Evolutionary conservation across 1,140 invertebrate species (phyloP), one percentile per base, ranked within the genome.

Genomic region (Cylas formicarius): DNA sequence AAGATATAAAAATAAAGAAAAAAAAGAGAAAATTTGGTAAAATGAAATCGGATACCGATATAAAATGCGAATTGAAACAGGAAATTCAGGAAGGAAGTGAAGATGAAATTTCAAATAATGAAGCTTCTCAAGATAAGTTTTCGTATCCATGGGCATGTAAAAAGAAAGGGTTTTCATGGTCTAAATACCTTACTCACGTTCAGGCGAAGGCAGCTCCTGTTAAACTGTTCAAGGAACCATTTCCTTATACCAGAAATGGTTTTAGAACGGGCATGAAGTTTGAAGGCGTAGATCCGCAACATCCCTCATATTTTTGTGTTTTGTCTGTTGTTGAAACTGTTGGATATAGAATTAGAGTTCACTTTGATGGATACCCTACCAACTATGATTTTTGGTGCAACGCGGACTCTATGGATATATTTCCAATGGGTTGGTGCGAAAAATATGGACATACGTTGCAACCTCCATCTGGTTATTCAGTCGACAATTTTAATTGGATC

Each of bases 371-470:
- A 2, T 96, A 86, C 66, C 78, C 85, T 0, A 84, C 86, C 47
- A 78, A 81, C 60, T 90, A 90, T 64, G 90, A 97, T 68, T 97
- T 91, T 66, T 97, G 92, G 92, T 78, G 84, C 8, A 93, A 95
- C 69, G 84, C 85, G 0, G 86, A 96, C 62, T 91, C 85, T 1
- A 75, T 80, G 53, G 84, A 92, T 61, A 88, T 97, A 23, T 97
- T 97, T 66, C 90, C 88, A 5, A 76, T 81, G 23, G 90, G 91
- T n/a, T 97, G 89, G 86, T 91, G 90, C 60, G 85, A 90, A 52
- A 82, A 83, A 59, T 86, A 86, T 52, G 73, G 75, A 3, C 80
- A 86, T 18, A 63, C 74, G 22, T 59, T 93, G 22, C 77, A 83
- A 52, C 80, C 85, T 3, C 91, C 92, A 0, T 79, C 80, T 53